A percentile compares a stretch with the other conserved stretches of the same genome.
Evolutionary conservation across 2,113 vertebrate genomes (phyloP).

Genomic region (Oncorhynchus mykiss): DNA sequence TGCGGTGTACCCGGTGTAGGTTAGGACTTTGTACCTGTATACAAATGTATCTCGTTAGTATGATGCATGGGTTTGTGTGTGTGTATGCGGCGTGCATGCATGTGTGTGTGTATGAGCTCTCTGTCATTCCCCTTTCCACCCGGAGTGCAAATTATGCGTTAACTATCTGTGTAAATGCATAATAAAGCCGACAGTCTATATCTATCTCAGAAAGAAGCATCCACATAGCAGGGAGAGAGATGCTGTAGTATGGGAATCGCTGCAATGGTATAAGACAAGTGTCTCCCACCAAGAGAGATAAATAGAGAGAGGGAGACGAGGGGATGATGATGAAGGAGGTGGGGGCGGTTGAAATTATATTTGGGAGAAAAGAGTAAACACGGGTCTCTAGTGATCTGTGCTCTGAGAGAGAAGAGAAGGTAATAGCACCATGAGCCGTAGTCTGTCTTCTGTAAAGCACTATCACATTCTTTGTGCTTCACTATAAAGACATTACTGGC

Average conservation of each 20-base stretch:
- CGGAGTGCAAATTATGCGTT: background rate
- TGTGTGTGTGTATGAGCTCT: background rate
- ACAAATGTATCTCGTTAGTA: background rate
- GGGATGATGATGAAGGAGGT: constrained; percentile 4
- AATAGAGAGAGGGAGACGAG: constrained; percentile 5
- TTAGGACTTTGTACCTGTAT: background rate
- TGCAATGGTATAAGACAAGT: too few relatives aligned
- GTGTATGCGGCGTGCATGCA: background rate
- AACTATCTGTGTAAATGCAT: background rate
- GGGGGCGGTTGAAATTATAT: constrained; percentile 34
- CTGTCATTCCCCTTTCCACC: background rate
- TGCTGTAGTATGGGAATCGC: background rate
- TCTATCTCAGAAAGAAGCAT: constrained; percentile 2
- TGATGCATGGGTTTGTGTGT: background rate
- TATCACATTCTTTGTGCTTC: constrained; percentile 26
- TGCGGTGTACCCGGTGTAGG: background rate
- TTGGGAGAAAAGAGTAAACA: constrained; percentile 45
- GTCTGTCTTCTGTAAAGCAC: constrained; percentile 32
- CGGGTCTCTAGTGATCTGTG: constrained; percentile 19
- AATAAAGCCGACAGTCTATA: background rate
- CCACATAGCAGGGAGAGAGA: constrained; percentile 6
- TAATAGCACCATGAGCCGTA: constrained; percentile 8
- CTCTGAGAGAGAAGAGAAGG: background rate
- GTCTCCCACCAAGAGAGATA: too few relatives aligned
- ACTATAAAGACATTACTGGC: constrained; percentile 38